These are phyloP conservation scores for Macrobrachium rosenbergii DNA, from an alignment of 1,140 invertebrate genomes.

Conservation along the genomic window DNA sequence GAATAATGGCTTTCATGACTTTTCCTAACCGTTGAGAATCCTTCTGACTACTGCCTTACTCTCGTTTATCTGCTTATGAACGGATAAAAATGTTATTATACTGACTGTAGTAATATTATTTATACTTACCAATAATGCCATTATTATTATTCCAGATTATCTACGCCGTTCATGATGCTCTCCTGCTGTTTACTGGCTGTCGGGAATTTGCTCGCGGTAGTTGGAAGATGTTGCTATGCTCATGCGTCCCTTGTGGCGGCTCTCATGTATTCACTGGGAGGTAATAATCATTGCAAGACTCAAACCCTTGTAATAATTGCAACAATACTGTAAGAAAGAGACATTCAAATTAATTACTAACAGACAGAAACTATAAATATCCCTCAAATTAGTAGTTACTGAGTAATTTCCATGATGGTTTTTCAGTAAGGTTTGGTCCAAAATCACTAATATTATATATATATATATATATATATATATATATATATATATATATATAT, in stretches of 20 bases:
- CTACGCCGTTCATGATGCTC: constrained; percentile 48
- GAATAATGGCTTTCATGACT: too few relatives aligned
- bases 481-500: constrained; percentile 13
- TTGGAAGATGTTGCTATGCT: constrained; percentile 51
- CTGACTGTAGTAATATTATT: background rate
- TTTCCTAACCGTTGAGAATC: too few relatives aligned
- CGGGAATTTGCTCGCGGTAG: constrained; percentile 40
- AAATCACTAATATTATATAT: too few relatives aligned
- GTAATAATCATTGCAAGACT: constrained; percentile 7
- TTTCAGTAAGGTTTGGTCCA: too few relatives aligned
- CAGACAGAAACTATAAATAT: too few relatives aligned
- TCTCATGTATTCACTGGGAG: constrained; percentile 50
- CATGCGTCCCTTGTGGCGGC: constrained; percentile 50
- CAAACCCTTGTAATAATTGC: too few relatives aligned
- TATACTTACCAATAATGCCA: background rate
- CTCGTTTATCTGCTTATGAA: too few relatives aligned
- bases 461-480: background rate
- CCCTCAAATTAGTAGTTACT: too few relatives aligned
- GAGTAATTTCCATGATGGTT: too few relatives aligned
- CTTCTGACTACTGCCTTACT: too few relatives aligned
- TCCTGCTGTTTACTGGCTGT: constrained; percentile 44
- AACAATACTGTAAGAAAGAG: background rate
- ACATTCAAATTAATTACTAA: background rate
- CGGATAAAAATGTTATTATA: too few relatives aligned
- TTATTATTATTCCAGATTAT: constrained; percentile 37